These are phyloP conservation scores for Cygnus buccinator DNA, from an alignment of 2,113 vertebrate species.

Conservation along the genomic window DNA sequence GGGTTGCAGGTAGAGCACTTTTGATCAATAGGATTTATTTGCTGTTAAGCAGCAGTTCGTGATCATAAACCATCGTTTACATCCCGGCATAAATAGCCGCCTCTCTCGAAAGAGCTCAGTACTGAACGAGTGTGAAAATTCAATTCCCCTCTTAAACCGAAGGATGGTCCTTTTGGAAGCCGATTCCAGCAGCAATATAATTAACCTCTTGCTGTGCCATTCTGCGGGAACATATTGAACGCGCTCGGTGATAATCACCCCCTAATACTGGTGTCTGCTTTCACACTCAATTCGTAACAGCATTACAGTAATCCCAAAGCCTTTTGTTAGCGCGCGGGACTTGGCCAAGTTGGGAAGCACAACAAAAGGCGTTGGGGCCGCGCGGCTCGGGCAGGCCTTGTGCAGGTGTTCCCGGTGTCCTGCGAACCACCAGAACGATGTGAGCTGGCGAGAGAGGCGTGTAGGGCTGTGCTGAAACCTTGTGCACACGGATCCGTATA, in stretches of 20 bases:
- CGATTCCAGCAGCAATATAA: constrained; percentile 50
- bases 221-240: constrained; percentile 65
- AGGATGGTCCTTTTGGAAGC: constrained; percentile 63
- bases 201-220: constrained; percentile 72
- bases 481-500: neutral
- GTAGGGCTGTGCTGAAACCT: neutral
- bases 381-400: accelerated
- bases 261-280: constrained; percentile 40
- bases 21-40: constrained; percentile 56
- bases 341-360: neutral
- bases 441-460: neutral
- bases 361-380: accelerated
- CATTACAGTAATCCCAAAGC: constrained; percentile 52
- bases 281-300: constrained; percentile 38
- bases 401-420: neutral
- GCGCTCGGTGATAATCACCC: constrained; percentile 50
- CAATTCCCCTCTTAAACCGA: constrained; percentile 51
- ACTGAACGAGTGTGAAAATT: constrained; percentile 68
- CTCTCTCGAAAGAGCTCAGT: constrained; percentile 22
- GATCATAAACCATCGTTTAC: constrained; percentile 56
- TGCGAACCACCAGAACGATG: neutral
- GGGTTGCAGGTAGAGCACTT: constrained; percentile 44
- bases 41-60: constrained; percentile 43
- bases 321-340: constrained; percentile 14
- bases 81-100: constrained; percentile 48